phyloP scores from a whole-genome alignment of 2,888 invertebrate genomes.

The Drosophila ezoana region DNA sequence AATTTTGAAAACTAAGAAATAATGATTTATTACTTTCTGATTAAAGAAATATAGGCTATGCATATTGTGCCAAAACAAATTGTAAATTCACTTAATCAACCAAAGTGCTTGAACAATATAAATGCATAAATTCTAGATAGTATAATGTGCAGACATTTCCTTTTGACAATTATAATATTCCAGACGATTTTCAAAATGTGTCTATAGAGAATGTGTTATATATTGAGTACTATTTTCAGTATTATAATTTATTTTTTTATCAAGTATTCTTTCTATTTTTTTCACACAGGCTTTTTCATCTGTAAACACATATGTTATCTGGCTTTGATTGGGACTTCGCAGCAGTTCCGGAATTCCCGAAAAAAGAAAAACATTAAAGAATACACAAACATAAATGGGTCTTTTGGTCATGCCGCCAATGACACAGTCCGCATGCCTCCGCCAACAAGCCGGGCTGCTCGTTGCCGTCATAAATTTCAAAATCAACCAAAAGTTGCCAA shows the following conservation, averaged over 20 bases:
- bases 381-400: conserved; percentile 38
- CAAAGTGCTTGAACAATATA: conserved; percentile 19
- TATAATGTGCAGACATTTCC: conserved; percentile 2
- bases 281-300: too few relatives aligned
- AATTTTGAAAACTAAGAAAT: background rate
- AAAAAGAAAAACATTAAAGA: too few relatives aligned
- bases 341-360: background rate
- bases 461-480: conserved; percentile 59
- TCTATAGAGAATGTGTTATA: background rate
- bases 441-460: conserved; percentile 11
- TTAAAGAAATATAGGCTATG: background rate
- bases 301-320: too few relatives aligned
- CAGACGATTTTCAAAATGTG: background rate
- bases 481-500: conserved; percentile 75
- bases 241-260: too few relatives aligned
- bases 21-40: conserved; percentile 15
- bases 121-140: background rate
- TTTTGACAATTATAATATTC: background rate
- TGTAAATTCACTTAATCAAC: conserved; percentile 6
- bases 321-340: too few relatives aligned
- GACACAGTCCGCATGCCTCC: conserved; percentile 15
- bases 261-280: too few relatives aligned
- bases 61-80: background rate
- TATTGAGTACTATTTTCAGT: too few relatives aligned
- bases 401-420: conserved; percentile 70